A percentile compares a stretch with the other conserved stretches of the same genome.
These are phyloP conservation scores for Chrysina gloriosa DNA, from an alignment of 2,888 invertebrate genomes.

Conservation along the genomic window DNA sequence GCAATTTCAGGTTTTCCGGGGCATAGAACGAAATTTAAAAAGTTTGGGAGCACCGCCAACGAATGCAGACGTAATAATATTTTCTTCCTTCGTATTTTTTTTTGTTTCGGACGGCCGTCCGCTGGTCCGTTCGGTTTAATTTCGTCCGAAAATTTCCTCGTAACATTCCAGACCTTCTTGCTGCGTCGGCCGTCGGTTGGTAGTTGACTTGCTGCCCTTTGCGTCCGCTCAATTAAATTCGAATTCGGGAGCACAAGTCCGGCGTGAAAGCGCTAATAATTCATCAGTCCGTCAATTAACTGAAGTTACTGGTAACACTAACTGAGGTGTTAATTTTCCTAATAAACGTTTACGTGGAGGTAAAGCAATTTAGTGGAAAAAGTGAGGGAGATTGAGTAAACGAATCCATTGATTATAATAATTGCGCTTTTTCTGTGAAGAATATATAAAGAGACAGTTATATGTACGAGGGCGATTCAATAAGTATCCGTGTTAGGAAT, in stretches of 20 bases:
- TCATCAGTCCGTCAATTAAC: constrained; percentile 31
- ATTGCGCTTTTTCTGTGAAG: too few relatives aligned
- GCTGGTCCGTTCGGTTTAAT: constrained; percentile 8
- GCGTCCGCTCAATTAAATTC: constrained; percentile 16
- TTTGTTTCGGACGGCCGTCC: background rate
- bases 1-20: constrained; percentile 5
- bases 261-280: constrained; percentile 23
- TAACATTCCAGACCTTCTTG: background rate
- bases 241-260: constrained; percentile 21
- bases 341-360: constrained; percentile 7
- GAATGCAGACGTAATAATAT: background rate
- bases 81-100: background rate
- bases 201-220: constrained; percentile 7
- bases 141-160: background rate
- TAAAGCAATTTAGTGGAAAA: constrained; percentile 6
- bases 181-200: background rate
- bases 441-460: too few relatives aligned
- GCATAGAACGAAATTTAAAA: background rate
- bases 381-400: background rate
- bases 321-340: constrained; percentile 19
- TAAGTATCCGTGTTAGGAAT: too few relatives aligned
- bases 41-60: background rate
- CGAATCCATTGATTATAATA: too few relatives aligned
- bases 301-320: constrained; percentile 5
- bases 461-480: too few relatives aligned